Conservation (phyloP, 2,113 vertebrate genomes). For the Colossoma macropomum region DNA sequence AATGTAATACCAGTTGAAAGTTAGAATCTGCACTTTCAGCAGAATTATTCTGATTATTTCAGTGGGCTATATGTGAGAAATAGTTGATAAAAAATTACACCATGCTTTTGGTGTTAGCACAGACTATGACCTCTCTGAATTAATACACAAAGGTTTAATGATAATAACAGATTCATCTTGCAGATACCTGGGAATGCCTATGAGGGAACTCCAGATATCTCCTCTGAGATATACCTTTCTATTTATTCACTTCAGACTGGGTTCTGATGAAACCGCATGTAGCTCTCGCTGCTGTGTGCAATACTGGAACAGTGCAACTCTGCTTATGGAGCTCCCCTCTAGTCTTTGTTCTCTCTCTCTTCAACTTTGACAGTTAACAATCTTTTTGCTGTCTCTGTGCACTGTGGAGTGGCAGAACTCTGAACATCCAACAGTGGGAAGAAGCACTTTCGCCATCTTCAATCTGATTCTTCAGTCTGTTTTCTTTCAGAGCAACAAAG, state of each 20-base stretch:
- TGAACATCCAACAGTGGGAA: slow-evolving; percentile 6
- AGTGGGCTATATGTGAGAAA: not conserved
- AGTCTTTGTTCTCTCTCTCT: not conserved
- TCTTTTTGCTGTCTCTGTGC: slow-evolving; percentile 7
- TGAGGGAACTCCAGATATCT: not conserved
- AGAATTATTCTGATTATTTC: too few relatives aligned
- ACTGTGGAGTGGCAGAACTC: not conserved
- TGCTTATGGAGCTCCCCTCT: not conserved
- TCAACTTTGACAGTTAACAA: slow-evolving; percentile 19
- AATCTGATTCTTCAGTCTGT: slow-evolving; percentile 23
- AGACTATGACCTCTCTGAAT: not conserved
- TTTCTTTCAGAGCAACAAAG: not conserved
- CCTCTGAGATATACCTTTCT: not conserved
- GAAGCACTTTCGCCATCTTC: not conserved
- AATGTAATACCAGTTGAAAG: too few relatives aligned
- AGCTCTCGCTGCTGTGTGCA: not conserved
- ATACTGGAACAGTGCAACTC: not conserved
- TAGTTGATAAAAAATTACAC: not conserved
- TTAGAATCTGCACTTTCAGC: too few relatives aligned
- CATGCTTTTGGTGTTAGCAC: not conserved
- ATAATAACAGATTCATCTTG: slow-evolving; percentile 17
- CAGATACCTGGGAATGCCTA: not conserved
- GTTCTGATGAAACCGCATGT: not conserved
- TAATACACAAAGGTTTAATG: not conserved
- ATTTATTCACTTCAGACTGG: too few relatives aligned